A percentile compares a stretch with the other conserved stretches of the same genome.
Evolutionary conservation across 2,888 invertebrate species (phyloP).

Genomic region (Nebria salina): DNA sequence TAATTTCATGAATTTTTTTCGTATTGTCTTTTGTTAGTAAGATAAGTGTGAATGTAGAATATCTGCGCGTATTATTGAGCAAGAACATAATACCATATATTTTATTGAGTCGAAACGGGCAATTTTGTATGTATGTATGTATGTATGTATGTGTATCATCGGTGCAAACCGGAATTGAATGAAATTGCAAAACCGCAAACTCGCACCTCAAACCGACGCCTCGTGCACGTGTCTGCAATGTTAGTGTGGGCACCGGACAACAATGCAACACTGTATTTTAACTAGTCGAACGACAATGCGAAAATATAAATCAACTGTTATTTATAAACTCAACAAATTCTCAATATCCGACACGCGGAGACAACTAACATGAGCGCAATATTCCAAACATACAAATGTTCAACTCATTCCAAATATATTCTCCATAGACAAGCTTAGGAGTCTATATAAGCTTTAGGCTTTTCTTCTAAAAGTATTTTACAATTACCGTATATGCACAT

Average conservation of each 20-base stretch:
- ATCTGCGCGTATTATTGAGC: neutral
- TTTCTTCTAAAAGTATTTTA: too few species aligned
- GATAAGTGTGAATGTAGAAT: neutral
- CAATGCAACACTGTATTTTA: conserved; percentile 44
- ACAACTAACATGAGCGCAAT: neutral
- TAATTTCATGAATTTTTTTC: too few species aligned
- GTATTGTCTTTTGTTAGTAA: neutral
- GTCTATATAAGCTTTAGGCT: too few species aligned
- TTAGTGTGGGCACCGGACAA: conserved; percentile 34
- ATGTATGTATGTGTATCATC: neutral
- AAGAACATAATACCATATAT: neutral
- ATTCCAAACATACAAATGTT: neutral
- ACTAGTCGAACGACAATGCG: conserved; percentile 40
- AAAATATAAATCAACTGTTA: conserved; percentile 42
- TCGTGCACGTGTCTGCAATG: neutral
- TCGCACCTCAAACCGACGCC: neutral
- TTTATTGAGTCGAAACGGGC: neutral
- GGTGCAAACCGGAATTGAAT: neutral
- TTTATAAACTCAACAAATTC: conserved; percentile 44
- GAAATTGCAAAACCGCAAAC: neutral
- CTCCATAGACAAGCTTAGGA: neutral
- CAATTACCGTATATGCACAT: too few species aligned
- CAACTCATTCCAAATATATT: neutral
- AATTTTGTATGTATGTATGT: neutral
- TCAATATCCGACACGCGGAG: conserved; percentile 2